A percentile compares a stretch with the other conserved stretches of the same genome.
These are phyloP conservation scores for Andrena camellia DNA, from an alignment of 2,888 invertebrate genomes.

Conservation along the genomic window DNA sequence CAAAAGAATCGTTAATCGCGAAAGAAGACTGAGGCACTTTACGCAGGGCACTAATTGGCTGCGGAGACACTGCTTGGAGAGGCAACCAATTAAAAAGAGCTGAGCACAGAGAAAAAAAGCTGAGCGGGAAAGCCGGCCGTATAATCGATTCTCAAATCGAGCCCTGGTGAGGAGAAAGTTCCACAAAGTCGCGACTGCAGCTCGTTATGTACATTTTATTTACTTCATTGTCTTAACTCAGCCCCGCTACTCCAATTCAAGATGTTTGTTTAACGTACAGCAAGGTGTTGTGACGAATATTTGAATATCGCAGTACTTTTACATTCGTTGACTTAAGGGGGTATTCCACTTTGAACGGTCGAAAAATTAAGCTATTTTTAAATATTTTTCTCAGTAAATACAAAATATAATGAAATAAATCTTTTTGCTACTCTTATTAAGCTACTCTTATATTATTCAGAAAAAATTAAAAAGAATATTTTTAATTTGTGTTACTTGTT, in stretches of 20 bases:
- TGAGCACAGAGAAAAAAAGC: conserved; percentile 69
- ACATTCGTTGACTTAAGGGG: no score
- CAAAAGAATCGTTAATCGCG: conserved; percentile 56
- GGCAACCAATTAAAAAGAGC: conserved; percentile 73
- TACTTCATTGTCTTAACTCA: conserved; percentile 19
- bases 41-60: conserved; percentile 69
- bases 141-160: conserved; percentile 71
- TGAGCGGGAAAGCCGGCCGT: conserved; percentile 61
- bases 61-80: conserved; percentile 63
- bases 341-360: no score
- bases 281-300: no score
- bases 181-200: conserved; percentile 26
- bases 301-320: no score
- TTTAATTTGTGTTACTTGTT: no score
- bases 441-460: no score
- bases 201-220: conserved; percentile 31
- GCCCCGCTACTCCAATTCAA: neutral
- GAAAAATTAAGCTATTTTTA: no score
- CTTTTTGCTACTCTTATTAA: no score
- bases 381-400: no score
- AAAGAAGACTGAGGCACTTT: conserved; percentile 60
- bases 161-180: conserved; percentile 55
- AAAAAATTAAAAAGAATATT: no score
- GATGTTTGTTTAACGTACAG: no score
- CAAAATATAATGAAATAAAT: no score